Percentiles rank a stretch among this genome's conserved stretches.
These are phyloP conservation scores for Synergus japonicus DNA, from an alignment of 2,888 invertebrate genomes.

Conservation along the genomic window DNA sequence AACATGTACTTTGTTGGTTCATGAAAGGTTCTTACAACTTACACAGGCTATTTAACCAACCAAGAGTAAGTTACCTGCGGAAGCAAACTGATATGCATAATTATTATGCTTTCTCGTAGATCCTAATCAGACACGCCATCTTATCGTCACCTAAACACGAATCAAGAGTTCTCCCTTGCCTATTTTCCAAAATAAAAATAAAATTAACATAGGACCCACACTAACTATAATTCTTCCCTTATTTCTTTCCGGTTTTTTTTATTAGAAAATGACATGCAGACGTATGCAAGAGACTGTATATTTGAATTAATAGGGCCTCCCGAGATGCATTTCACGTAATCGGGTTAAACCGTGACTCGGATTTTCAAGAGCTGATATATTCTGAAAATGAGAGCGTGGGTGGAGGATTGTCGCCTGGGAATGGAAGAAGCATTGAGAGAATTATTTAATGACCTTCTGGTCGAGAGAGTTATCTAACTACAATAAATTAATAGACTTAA, in stretches of 20 bases:
- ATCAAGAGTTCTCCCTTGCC: not conserved
- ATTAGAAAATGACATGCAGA: constrained; percentile 2
- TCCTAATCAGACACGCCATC: constrained; percentile 62
- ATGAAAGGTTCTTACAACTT: constrained; percentile 22
- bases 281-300: not conserved
- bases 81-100: constrained; percentile 53
- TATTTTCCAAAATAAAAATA: not conserved
- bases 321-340: constrained; percentile 11
- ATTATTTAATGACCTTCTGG: constrained; percentile 13
- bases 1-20: not conserved
- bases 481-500: not conserved
- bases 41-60: not conserved
- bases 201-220: not conserved
- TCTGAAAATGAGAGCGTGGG: constrained; percentile 1
- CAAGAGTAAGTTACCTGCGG: constrained; percentile 23
- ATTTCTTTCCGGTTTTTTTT: not conserved
- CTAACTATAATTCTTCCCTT: not conserved
- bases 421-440: not conserved
- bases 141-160: constrained; percentile 12
- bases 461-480: not conserved
- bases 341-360: constrained; percentile 24
- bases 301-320: not conserved
- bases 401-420: constrained; percentile 7
- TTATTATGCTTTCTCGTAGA: constrained; percentile 61
- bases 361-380: constrained; percentile 20